Evolutionary conservation across 2,113 vertebrate genomes (phyloP).

Genomic region (Motacilla alba): DNA sequence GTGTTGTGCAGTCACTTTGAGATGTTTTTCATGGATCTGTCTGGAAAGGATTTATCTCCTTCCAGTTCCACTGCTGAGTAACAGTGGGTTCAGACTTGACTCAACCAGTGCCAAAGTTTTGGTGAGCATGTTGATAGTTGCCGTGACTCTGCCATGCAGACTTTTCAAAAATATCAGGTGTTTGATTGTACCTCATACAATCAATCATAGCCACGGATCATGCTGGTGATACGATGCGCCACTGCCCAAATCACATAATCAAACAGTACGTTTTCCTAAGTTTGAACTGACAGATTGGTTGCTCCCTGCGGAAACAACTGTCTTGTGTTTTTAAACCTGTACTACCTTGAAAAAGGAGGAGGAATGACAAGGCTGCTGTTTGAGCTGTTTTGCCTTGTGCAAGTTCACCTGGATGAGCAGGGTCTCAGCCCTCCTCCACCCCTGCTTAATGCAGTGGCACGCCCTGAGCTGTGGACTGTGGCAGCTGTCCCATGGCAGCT

Average conservation of each 20-base stretch:
- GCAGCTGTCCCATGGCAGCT: neutral
- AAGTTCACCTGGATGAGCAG: fast-evolving
- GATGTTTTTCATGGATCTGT: fast-evolving
- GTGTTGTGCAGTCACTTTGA: neutral
- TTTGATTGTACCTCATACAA: neutral
- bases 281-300: too few species aligned
- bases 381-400: too few species aligned
- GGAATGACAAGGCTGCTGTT: too few species aligned
- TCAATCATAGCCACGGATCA: neutral
- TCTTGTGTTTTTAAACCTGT: too few species aligned
- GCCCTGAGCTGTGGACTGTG: fast-evolving
- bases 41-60: neutral
- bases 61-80: neutral
- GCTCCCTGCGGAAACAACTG: too few species aligned
- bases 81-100: neutral
- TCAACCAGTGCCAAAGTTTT: neutral
- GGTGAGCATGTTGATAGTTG: neutral
- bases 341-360: too few species aligned
- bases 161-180: neutral
- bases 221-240: neutral
- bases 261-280: neutral
- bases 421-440: neutral
- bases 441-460: neutral
- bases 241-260: neutral
- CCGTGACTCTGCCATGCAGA: neutral